Evolutionary conservation across 2,113 vertebrate species (phyloP), one percentile per base, ranked within the genome.

Genomic region (Gyps fulvus): DNA sequence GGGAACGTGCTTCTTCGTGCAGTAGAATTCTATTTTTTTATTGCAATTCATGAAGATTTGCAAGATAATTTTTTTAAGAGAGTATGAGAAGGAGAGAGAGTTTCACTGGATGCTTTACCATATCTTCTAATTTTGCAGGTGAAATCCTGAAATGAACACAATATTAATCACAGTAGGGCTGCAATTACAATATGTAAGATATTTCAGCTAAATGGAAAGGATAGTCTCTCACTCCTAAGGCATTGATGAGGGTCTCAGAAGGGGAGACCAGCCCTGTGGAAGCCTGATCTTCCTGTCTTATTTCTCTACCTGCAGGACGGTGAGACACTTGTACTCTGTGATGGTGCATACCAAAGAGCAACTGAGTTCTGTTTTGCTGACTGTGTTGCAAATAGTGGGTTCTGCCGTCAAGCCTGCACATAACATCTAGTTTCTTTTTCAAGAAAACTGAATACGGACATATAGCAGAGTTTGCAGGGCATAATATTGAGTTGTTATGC

Each of bases 1-100:
- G 47, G 55, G 43, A 65, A 16, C 62, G 17, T 96, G 88, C 16
- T 52, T 81, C 54, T 89, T 93, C 22, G 26, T 85, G 63, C 27
- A 87, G 72, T 80, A 83, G 74, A 93, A 93, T 95, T 95, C 61
- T 72, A 27, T 6, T n/a, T 77, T 93, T 85, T 52, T 26, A 59
- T 40, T 50, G 32, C 38, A 62, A 83, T 57, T 93, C 94, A 83
- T 80, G 34, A 70, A 89, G 29, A 69, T 27, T 90, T 20, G 4
- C 2, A 47, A 78, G 19, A 3, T 14, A 12, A 17, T 11, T 16
- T 43, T 72, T 79, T 49, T 8, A 66, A 66, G 40, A 25, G 12
- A 36, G 0, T 15, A 12, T 31, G 42, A 67, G 22, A n/a, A 66
- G 6, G 19, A 90, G 11, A 63, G 19, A 58, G 18, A 9, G 1